Percentiles rank a stretch among this genome's conserved stretches.
These are phyloP conservation scores for Falco biarmicus DNA, from an alignment of 2,797 vertebrate species.

Conservation along the genomic window DNA sequence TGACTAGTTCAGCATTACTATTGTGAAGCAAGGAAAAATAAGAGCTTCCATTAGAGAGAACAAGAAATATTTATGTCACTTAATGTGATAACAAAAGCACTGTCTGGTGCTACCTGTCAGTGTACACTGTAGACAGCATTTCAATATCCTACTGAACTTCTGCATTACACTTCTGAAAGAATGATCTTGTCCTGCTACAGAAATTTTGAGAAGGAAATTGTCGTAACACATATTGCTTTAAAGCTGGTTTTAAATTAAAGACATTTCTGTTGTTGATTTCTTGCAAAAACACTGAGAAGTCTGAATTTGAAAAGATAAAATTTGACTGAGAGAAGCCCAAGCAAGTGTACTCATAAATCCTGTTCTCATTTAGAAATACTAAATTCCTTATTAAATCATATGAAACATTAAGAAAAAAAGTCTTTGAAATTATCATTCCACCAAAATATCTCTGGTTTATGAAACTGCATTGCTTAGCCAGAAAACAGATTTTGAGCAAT, in stretches of 20 bases:
- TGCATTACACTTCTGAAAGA: not conserved
- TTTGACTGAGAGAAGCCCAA: not conserved
- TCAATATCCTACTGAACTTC: not conserved
- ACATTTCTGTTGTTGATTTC: not conserved
- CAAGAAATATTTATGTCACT: conserved; percentile 28
- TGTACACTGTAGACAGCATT: not conserved
- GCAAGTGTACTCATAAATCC: not conserved
- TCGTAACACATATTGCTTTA: not conserved
- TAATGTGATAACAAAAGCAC: not conserved
- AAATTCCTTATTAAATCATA: not conserved
- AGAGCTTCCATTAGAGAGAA: conserved; percentile 10
- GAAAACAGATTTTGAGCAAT: not conserved
- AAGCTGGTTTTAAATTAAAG: conserved; percentile 24
- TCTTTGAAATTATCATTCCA: not conserved
- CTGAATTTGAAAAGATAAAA: not conserved
- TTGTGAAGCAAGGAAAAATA: conserved; percentile 46
- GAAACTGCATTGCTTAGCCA: not conserved
- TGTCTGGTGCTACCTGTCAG: not conserved
- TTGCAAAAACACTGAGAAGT: not conserved
- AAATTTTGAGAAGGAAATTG: not conserved
- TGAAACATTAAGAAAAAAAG: not conserved
- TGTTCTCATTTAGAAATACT: not conserved
- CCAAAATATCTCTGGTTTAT: not conserved
- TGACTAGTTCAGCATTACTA: conserved; percentile 51
- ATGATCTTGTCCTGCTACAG: not conserved